Percentiles rank a stretch among this genome's conserved stretches.
These are phyloP conservation scores for Hyperoplus immaculatus DNA, from an alignment of 2,797 vertebrate genomes.

Conservation along the genomic window DNA sequence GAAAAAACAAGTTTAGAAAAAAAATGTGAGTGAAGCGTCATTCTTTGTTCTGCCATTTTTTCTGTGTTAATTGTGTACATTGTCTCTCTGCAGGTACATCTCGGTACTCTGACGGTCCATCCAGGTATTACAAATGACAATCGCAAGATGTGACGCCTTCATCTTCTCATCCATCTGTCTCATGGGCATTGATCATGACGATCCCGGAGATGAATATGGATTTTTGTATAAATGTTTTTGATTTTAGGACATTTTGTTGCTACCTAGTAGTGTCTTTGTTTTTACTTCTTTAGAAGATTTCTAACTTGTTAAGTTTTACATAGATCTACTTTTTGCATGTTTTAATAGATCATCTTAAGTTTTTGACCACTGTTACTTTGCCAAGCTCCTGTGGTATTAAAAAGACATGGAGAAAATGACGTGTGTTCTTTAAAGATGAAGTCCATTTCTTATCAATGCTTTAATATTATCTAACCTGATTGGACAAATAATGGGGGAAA, in stretches of 20 bases:
- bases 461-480: too few species aligned
- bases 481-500: too few species aligned
- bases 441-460: neutral
- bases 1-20: too few species aligned
- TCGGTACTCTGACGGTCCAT: conserved; percentile 65
- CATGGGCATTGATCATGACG: neutral
- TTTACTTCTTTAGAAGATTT: conserved; percentile 6
- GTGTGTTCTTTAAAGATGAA: neutral
- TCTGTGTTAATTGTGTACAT: neutral
- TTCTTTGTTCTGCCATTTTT: neutral
- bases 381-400: conserved; percentile 46
- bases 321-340: conserved; percentile 3
- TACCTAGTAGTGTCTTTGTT: conserved; percentile 1
- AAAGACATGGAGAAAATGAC: conserved; percentile 1
- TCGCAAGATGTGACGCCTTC: neutral
- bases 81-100: conserved; percentile 71
- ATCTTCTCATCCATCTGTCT: conserved; percentile 9
- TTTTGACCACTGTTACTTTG: conserved; percentile 20
- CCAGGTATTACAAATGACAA: conserved; percentile 80
- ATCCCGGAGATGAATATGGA: conserved; percentile 6
- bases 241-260: neutral
- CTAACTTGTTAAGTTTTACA: conserved; percentile 20
- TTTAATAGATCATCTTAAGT: conserved; percentile 13
- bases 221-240: conserved; percentile 5
- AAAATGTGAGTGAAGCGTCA: neutral